phyloP scores from a whole-genome alignment of 1,140 invertebrate species.

The Eurosta solidaginis region DNA sequence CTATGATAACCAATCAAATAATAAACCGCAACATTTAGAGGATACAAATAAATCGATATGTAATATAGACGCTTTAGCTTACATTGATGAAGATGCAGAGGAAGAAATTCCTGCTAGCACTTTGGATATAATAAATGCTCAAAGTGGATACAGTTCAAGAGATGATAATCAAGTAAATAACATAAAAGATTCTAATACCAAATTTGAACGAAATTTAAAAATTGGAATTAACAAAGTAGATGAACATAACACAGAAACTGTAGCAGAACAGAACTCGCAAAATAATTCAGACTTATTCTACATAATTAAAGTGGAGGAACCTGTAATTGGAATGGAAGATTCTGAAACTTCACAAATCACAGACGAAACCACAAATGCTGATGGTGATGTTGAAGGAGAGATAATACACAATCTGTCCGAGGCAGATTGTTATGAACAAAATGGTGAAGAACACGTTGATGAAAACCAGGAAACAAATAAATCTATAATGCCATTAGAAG shows the following conservation, averaged over 20 bases:
- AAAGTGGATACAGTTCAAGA: not conserved
- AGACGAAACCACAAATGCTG: constrained; percentile 14
- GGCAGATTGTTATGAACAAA: not conserved
- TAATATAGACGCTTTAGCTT: not conserved
- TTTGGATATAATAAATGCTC: not conserved
- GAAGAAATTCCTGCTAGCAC: not conserved
- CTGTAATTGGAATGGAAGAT: not conserved
- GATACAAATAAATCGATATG: not conserved
- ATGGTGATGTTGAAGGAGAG: constrained; percentile 22
- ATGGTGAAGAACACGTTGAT: not conserved
- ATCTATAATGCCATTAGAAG: not conserved
- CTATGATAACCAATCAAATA: not conserved
- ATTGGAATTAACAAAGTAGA: not conserved
- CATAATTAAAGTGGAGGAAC: not conserved
- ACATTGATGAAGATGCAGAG: not conserved
- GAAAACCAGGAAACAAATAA: not conserved
- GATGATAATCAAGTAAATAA: not conserved
- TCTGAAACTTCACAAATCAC: not conserved
- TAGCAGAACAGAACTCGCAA: not conserved
- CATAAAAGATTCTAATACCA: not conserved
- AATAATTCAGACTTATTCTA: not conserved
- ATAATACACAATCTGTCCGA: constrained; percentile 28
- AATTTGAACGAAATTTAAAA: not conserved
- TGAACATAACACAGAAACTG: not conserved
- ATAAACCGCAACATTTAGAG: not conserved